phyloP scores from a whole-genome alignment of 2,797 vertebrate genomes.

The Acanthiza pusilla region DNA sequence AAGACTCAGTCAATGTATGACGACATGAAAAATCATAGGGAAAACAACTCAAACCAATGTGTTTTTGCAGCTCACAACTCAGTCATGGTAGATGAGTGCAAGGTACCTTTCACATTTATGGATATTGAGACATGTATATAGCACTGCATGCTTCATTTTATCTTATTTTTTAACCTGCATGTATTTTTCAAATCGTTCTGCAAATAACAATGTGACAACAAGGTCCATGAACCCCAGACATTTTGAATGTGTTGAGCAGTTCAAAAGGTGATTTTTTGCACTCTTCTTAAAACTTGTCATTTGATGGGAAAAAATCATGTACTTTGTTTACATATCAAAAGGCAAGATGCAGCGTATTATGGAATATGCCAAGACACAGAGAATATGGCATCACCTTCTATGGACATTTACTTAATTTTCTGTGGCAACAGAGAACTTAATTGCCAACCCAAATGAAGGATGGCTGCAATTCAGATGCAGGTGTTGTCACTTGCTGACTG shows the following conservation, averaged over 20 bases:
- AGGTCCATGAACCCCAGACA: slow-evolving; percentile 68
- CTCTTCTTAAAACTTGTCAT: slow-evolving; percentile 51
- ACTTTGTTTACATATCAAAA: slow-evolving; percentile 55
- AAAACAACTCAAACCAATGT: slow-evolving; percentile 98
- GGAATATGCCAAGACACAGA: slow-evolving; percentile 14
- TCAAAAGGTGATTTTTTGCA: slow-evolving; percentile 26
- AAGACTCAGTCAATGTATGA: slow-evolving; percentile 94
- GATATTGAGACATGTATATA: slow-evolving; percentile 93
- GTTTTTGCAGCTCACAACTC: slow-evolving; percentile 96
- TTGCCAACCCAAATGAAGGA: slow-evolving; percentile 33
- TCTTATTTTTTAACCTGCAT: slow-evolving; percentile 69
- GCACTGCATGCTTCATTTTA: slow-evolving; percentile 67
- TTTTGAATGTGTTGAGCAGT: slow-evolving; percentile 46
- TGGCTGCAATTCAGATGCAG: slow-evolving; percentile 1
- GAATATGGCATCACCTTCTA: slow-evolving; percentile 41
- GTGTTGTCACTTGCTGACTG: slow-evolving; percentile 25
- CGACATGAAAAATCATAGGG: slow-evolving; percentile 96
- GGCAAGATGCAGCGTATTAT: slow-evolving; percentile 45
- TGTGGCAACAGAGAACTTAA: slow-evolving; percentile 41
- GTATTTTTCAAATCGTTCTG: slow-evolving; percentile 60
- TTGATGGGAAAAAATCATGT: slow-evolving; percentile 45
- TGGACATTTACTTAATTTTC: slow-evolving; percentile 26
- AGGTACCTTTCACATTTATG: slow-evolving; percentile 94
- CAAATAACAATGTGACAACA: slow-evolving; percentile 69
- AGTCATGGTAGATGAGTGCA: slow-evolving; percentile 97